A percentile compares a stretch with the other conserved stretches of the same genome.
These are phyloP conservation scores for Plectropomus leopardus DNA, from an alignment of 2,113 vertebrate genomes.

Conservation along the genomic window DNA sequence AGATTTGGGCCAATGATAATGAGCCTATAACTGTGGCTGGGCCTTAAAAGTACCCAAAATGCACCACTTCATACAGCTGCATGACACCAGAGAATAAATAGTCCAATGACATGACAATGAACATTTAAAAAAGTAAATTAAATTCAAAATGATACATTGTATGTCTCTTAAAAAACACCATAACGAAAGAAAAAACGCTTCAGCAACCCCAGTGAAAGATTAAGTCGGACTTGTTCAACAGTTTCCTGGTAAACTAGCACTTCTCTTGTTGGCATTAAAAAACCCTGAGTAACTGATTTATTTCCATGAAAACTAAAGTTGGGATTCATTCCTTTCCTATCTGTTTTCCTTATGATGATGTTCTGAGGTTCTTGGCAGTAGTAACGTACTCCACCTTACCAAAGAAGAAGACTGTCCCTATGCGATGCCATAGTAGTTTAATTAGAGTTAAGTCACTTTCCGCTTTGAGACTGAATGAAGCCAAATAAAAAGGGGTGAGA, in stretches of 20 bases:
- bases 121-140: constrained; percentile 68
- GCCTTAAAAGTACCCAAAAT: constrained; percentile 49
- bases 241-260: constrained; percentile 75
- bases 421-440: constrained; percentile 43
- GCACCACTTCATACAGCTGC: constrained; percentile 67
- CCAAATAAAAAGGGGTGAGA: constrained; percentile 54
- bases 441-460: constrained; percentile 54
- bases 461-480: constrained; percentile 57
- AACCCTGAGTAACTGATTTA: constrained; percentile 87
- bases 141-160: constrained; percentile 64
- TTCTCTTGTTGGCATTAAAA: constrained; percentile 82
- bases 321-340: constrained; percentile 50
- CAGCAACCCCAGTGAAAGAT: constrained; percentile 74
- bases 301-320: constrained; percentile 63
- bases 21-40: constrained; percentile 38
- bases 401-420: constrained; percentile 38
- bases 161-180: constrained; percentile 65
- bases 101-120: constrained; percentile 73
- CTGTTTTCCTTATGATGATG: constrained; percentile 25
- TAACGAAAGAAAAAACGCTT: constrained; percentile 56
- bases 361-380: constrained; percentile 63
- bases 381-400: constrained; percentile 50
- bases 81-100: constrained; percentile 80
- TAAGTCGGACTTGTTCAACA: constrained; percentile 74
- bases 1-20: constrained; percentile 44